These are phyloP conservation scores for Mirounga angustirostris DNA, from an alignment of 2,113 vertebrate species.

Conservation along the genomic window DNA sequence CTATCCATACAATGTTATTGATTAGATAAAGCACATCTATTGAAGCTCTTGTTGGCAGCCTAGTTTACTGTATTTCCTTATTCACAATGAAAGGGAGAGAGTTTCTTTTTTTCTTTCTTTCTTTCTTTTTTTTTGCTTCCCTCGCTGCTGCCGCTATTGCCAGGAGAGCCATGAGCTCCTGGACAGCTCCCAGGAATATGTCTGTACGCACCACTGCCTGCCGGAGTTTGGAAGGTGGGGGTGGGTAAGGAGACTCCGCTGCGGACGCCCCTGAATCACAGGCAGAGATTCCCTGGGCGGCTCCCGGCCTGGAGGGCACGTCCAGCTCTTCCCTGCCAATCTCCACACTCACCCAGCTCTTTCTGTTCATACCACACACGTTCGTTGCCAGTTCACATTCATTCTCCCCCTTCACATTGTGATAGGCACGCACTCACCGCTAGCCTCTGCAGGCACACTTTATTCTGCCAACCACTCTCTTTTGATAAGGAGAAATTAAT, in stretches of 20 bases:
- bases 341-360: neutral
- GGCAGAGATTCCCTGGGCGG: neutral
- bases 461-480: conserved; percentile 47
- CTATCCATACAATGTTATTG: neutral
- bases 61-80: conserved; percentile 15
- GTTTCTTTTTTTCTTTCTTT: neutral
- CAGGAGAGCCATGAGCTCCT: conserved; percentile 82
- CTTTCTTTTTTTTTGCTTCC: neutral
- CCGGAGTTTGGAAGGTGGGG: conserved; percentile 52
- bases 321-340: neutral
- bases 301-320: neutral
- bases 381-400: neutral
- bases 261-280: conserved; percentile 54
- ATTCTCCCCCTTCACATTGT: neutral
- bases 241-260: conserved; percentile 24
- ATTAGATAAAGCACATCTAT: neutral
- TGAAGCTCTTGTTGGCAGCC: neutral
- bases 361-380: neutral
- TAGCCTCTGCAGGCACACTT: conserved; percentile 4
- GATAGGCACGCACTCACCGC: neutral
- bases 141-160: neutral
- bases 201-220: conserved; percentile 69
- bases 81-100: neutral
- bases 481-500: neutral
- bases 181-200: conserved; percentile 83